Evolutionary conservation across 2,113 vertebrate species (phyloP).

Genomic region (Isichthys henryi): DNA sequence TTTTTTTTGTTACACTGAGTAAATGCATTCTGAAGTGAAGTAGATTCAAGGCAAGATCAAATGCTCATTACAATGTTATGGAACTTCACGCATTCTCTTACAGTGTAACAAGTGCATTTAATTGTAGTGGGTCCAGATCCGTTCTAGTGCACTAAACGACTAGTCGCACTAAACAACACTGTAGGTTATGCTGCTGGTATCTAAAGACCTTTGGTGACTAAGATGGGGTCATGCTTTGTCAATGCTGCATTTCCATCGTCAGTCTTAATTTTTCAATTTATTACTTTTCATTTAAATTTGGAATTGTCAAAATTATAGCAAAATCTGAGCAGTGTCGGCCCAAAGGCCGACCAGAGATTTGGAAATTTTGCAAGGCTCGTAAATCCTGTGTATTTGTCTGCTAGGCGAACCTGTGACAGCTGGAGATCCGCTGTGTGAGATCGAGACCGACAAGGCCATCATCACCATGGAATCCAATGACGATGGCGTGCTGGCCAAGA

Average conservation of each 20-base stretch:
- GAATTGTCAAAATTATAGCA: not conserved
- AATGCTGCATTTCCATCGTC: not conserved
- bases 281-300: not conserved
- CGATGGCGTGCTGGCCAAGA: slow-evolving; percentile 88
- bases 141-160: not conserved
- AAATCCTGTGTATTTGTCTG: slow-evolving; percentile 38
- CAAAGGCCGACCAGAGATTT: not conserved
- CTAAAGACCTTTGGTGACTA: not conserved
- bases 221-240: not conserved
- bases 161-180: not conserved
- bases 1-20: not conserved
- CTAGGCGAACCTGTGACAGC: slow-evolving; percentile 78
- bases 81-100: not conserved
- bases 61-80: not conserved
- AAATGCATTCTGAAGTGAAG: not conserved
- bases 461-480: slow-evolving; percentile 88
- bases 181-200: not conserved
- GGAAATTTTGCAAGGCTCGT: not conserved
- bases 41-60: not conserved
- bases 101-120: not conserved
- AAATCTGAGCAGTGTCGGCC: not conserved
- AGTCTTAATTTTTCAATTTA: not conserved
- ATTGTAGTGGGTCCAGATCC: not conserved
- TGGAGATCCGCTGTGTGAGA: slow-evolving; percentile 89
- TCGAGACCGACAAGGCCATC: slow-evolving; percentile 95